Evolutionary conservation across 2,888 invertebrate genomes (phyloP).

Genomic region (Mongoloraphidia duomilia): DNA sequence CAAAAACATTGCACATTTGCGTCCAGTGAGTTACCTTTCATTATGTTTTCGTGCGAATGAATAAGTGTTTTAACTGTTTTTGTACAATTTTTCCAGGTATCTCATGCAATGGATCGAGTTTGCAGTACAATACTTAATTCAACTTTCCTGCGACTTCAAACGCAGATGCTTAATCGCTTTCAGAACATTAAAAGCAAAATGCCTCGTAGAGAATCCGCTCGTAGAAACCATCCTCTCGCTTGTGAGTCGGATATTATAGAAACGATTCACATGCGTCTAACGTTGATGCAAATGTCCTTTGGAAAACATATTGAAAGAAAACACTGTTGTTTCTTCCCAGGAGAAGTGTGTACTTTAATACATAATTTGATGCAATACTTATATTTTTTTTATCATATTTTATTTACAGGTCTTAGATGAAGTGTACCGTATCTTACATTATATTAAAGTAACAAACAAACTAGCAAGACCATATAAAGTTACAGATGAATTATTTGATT

Average conservation of each 20-base stretch:
- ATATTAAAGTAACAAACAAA: conserved; percentile 69
- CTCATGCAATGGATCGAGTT: conserved; percentile 62
- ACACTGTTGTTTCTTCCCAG: conserved; percentile 89
- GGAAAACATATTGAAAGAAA: conserved; percentile 88
- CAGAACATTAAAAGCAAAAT: conserved; percentile 81
- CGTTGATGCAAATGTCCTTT: conserved; percentile 84
- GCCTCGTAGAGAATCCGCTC: conserved; percentile 82
- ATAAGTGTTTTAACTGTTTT: conserved; percentile 1
- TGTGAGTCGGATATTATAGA: conserved; percentile 89
- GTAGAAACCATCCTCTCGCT: conserved; percentile 78
- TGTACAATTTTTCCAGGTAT: conserved; percentile 45
- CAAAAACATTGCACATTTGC: conserved; percentile 61
- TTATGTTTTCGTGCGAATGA: conserved; percentile 7
- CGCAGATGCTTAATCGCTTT: conserved; percentile 70
- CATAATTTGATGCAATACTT: background rate
- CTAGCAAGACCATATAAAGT: conserved; percentile 81
- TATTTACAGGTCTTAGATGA: conserved; percentile 71
- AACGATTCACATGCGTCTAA: conserved; percentile 82
- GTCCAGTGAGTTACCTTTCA: conserved; percentile 48
- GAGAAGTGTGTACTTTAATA: conserved; percentile 51
- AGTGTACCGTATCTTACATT: conserved; percentile 70
- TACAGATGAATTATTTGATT: conserved; percentile 85
- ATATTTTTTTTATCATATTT: background rate
- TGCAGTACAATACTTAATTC: conserved; percentile 69
- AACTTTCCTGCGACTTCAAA: conserved; percentile 73